phyloP scores from a whole-genome alignment of 2,888 invertebrate genomes.

The Tenthredo livida region DNA sequence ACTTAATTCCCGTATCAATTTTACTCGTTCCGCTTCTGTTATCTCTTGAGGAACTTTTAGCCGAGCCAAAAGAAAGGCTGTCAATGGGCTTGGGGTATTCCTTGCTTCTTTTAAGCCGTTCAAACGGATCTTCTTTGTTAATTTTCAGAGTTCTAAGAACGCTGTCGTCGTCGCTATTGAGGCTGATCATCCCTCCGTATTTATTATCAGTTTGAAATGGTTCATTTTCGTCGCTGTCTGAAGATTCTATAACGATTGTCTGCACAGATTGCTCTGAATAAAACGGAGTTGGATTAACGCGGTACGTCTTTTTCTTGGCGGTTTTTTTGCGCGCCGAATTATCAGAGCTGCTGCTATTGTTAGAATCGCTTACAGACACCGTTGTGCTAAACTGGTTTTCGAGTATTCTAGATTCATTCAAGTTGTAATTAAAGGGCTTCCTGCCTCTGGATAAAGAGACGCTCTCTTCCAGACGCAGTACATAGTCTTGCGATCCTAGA shows the following conservation, averaged over 20 bases:
- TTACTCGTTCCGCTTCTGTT: background rate
- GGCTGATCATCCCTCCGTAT: slow-evolving; percentile 2
- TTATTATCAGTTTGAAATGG: background rate
- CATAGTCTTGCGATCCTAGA: slow-evolving; percentile 63
- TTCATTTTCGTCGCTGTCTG: slow-evolving; percentile 57
- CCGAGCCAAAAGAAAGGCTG: background rate
- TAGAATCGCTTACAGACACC: slow-evolving; percentile 73
- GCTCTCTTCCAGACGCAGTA: slow-evolving; percentile 63
- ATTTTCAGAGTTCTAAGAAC: slow-evolving; percentile 19
- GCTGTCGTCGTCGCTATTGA: slow-evolving; percentile 34
- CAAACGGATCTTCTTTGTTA: background rate
- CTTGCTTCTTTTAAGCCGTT: slow-evolving; percentile 4
- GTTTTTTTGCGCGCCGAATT: slow-evolving; percentile 10
- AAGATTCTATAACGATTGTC: slow-evolving; percentile 58
- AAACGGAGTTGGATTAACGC: background rate
- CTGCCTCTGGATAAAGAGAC: slow-evolving; percentile 60
- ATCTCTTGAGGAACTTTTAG: background rate
- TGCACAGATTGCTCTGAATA: background rate
- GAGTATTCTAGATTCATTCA: background rate
- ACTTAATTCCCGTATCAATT: no score
- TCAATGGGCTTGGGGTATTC: background rate
- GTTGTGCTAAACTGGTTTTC: slow-evolving; percentile 53
- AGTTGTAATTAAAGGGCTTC: slow-evolving; percentile 13
- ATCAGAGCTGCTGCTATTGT: slow-evolving; percentile 66
- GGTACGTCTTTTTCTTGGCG: background rate